Conservation (phyloP, 2,888 invertebrate genomes). For the Drosophila nigricruria region DNA sequence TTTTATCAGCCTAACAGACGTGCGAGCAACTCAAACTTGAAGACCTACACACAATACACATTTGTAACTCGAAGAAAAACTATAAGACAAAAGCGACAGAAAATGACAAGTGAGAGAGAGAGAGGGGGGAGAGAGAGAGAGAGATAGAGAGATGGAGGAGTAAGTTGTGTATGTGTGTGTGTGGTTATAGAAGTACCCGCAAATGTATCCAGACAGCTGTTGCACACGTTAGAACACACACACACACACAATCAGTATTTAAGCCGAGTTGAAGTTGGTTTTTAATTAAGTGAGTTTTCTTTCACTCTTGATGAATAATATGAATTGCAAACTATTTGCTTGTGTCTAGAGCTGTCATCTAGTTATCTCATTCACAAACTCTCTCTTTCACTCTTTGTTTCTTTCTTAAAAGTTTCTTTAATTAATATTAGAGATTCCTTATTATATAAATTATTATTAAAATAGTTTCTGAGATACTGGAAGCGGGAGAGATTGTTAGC, state of each 20-base stretch:
- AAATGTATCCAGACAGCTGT: conserved; percentile 3
- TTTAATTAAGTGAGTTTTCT: conserved; percentile 7
- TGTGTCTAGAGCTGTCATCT: background rate
- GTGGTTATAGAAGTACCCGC: background rate
- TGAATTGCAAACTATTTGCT: background rate
- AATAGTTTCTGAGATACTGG: background rate
- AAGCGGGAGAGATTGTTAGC: background rate
- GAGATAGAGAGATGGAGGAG: background rate
- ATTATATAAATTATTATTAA: background rate
- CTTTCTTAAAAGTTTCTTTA: background rate
- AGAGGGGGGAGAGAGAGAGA: background rate
- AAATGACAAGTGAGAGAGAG: background rate
- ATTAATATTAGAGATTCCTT: background rate
- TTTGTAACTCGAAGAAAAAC: conserved; percentile 10
- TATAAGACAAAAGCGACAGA: conserved; percentile 12
- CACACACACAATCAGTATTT: background rate
- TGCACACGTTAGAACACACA: conserved; percentile 1
- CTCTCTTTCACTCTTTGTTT: background rate
- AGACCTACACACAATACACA: conserved; percentile 12
- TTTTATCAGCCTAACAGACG: conserved; percentile 39
- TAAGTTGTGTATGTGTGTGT: background rate
- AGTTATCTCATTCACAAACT: background rate
- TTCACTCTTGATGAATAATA: background rate
- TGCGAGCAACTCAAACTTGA: conserved; percentile 17
- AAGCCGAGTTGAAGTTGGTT: conserved; percentile 5